phyloP scores from a whole-genome alignment of 2,113 vertebrate genomes.

The Centropus unirufus region DNA sequence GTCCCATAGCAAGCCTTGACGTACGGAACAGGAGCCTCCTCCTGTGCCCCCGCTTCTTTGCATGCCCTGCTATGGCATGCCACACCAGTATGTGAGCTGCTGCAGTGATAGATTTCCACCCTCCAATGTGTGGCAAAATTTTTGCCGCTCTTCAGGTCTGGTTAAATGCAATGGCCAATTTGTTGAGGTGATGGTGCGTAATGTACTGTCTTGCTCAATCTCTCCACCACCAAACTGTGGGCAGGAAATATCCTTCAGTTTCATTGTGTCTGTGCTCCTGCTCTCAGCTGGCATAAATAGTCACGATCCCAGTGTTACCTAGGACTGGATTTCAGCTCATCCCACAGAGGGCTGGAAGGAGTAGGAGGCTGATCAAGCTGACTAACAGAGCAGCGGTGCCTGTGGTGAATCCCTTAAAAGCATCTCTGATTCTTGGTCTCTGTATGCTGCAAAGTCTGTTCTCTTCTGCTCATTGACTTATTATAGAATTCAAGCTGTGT shows the following conservation, averaged over 20 bases:
- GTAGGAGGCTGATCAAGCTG: background rate
- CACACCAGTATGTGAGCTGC: rapidly evolving
- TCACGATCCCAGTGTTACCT: background rate
- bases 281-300: background rate
- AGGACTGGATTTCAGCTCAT: background rate
- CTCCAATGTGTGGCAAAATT: rapidly evolving
- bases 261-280: background rate
- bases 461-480: background rate
- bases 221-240: background rate
- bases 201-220: background rate
- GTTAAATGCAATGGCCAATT: background rate
- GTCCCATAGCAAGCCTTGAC: background rate
- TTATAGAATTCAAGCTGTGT: background rate
- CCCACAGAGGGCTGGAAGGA: background rate
- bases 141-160: background rate
- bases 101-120: background rate
- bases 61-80: no score
- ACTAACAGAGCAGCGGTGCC: background rate
- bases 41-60: rapidly evolving
- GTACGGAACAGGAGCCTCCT: background rate
- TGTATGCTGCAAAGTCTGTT: background rate
- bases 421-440: background rate
- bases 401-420: background rate
- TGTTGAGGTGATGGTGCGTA: background rate
- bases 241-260: background rate